Base-by-base conservation (phyloP, 2,888 invertebrate species). In the Bellardia pandia region DNA sequence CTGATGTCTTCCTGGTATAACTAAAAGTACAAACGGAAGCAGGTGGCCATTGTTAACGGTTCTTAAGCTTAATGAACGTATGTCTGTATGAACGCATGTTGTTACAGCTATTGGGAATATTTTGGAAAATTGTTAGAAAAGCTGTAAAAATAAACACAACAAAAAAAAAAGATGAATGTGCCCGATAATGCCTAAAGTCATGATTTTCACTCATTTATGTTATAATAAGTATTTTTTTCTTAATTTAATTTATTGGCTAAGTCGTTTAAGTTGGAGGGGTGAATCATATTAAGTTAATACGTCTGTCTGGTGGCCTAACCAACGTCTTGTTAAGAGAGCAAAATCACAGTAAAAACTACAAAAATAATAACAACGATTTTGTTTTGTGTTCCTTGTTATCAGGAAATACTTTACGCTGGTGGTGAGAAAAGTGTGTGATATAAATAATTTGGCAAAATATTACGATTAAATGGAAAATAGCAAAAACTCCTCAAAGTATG, bases 21-120 rank as follows among this genome's bases (percentile, higher is more conserved):
- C n/a, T 71, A 40, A 51, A 37, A 30, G 53, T 13, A 48, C 11
- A 53, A 37, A 11, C 71, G 79, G 85, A 86, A 86, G 85, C 88
- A 88, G 88, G 86, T 88, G 88, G 88, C 79, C 81, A 84, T 77
- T 86, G 72, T 77, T 51, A 83, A 86, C 62, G 60, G 77, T 40
- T 72, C 48, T 80, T 69, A 77, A 84, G 80, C 77, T 74, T 84
- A 84, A 81, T 64, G 62, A 81, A 77, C 42, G 60, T 75, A 82
- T 66, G 45, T 9, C 0, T 23, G 23, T 23, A 64, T 45, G 11
- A n/a, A 53, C 48, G 58, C 75, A 60, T 30, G 37, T 62, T 45
- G 53, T 42, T 42, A 7, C 8, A 51, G n/a, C 51, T 3, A 51
- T 45, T 58, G 40, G 3, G 11, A 69, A 40, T 6, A 37, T 37